Base-by-base conservation (phyloP, 2,113 vertebrate genomes). In the Oryzias celebensis region DNA sequence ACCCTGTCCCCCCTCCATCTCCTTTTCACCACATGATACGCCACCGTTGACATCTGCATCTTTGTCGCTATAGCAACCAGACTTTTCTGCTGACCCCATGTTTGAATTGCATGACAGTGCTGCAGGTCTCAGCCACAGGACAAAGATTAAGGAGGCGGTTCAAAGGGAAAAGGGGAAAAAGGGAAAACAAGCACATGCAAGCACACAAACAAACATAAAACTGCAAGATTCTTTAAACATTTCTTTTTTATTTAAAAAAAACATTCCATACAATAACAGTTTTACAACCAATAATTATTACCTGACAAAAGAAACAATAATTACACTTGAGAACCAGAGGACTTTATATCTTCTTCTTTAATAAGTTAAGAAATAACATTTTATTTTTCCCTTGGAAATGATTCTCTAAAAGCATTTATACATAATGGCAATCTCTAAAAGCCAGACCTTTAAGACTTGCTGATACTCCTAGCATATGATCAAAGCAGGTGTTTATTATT, bases 181-280 rank as follows among this genome's bases (percentile, higher is more conserved):
- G 20, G 20, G 20, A 20, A 36, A 15, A 18, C 13, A 20, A 4
- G 53, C 6, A 42, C 14, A 36, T 14, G 10, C 31, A 41, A 17
- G 24, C 10, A 36, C 44, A 28, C 6, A 43, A 28, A 52, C 6
- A 43, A 28, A 52, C 20, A 62, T 2, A 63, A 17, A 46, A 24
- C 14, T 16, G 17, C 20, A 20, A 47, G 52, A 73, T 82, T 73
- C n/a, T 45, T 71, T 82, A 44, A 73, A 64, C 74, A 62, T 91
- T 90, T 86, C 84, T 76, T 87, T 86, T 92, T 92, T 90, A 89
- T 91, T 86, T 90, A 91, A 92, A 90, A 92, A 92, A 89, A 91
- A 88, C 87, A 91, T 91, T 89, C 80, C 85, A 88, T 65, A 90
- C 89, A 89, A 79, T 78, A 88, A 90, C 84, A 88, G 82, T 85